Evolutionary conservation across 1,140 invertebrate species (phyloP), one percentile per base, ranked within the genome.

Genomic region (Sitobion miscanthi): DNA sequence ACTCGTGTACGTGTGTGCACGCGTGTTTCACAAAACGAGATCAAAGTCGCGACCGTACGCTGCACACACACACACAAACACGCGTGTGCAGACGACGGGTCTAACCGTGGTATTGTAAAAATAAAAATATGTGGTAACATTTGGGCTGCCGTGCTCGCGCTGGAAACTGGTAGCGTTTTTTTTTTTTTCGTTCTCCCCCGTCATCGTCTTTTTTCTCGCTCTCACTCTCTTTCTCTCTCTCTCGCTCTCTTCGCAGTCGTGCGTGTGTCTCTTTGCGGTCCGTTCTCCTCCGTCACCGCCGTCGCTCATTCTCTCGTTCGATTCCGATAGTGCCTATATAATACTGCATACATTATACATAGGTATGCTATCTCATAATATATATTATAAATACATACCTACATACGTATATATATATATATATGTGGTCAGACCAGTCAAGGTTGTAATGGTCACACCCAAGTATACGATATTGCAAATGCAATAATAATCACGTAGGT

Each of bases 381-480:
- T 49, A 49, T 35, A 35, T 35, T 35, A 35, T 49, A 49, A 49
- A 49, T 49, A 49, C 49, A 25, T 42, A 89, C 42, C 11, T 90
- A n/a, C 42, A 17, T 30, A 25, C 42, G 42, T 25, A 90, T 35
- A 38, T 35, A 35, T 35, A 35, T 89, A 49, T 49, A 49, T 52
- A 52, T 42, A 90, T 45, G 89, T 35, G 57, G 35, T 49, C 52
- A 54, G 47, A 92, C 90, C 47, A 86, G 91, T 93, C 91, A 93
- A 93, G 91, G 91, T 85, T 93, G 77, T 93, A 86, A 93, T 85
- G 69, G 91, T 82, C 82, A 93, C 91, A 93, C 91, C 91, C 91
- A 93, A 83, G 11, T 62, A 54, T 86, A 82, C 77, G n/a, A 90
- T 85, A 93, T 54, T 57, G 77, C 82, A 93, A 85, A 54, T 62